Percentiles rank a stretch among this genome's conserved stretches.
Evolutionary conservation across 2,888 invertebrate genomes (phyloP).

Genomic region (Dicranocentrus wangi): DNA sequence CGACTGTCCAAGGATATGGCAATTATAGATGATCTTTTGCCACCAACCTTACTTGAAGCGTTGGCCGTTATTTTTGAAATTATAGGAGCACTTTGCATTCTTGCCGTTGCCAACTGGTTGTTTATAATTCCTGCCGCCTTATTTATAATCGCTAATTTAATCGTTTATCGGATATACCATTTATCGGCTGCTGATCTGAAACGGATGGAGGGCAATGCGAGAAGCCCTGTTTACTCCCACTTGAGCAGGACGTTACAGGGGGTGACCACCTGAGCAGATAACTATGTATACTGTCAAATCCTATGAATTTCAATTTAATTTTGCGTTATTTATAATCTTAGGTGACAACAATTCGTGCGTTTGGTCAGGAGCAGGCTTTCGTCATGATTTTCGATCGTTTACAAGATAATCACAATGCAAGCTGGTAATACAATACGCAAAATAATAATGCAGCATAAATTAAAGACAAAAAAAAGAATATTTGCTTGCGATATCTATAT

Average conservation of each 20-base stretch:
- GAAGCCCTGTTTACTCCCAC: constrained; percentile 95
- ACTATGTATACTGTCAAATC: too few species aligned
- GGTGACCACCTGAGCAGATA: too few species aligned
- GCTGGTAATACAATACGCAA: too few species aligned
- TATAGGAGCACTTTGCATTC: constrained; percentile 29
- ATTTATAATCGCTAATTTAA: not conserved
- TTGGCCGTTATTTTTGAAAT: constrained; percentile 52
- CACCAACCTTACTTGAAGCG: constrained; percentile 63
- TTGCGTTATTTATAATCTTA: too few species aligned
- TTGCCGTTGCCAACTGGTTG: constrained; percentile 24
- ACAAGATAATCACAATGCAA: constrained; percentile 87
- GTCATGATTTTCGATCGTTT: constrained; percentile 83
- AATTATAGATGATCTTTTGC: constrained; percentile 67
- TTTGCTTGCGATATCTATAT: not conserved
- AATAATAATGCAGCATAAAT: too few species aligned
- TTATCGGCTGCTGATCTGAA: constrained; percentile 42
- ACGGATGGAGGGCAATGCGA: constrained; percentile 76
- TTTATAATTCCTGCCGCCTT: constrained; percentile 31
- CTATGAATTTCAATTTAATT: too few species aligned
- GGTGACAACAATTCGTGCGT: constrained; percentile 92
- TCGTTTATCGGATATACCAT: constrained; percentile 44
- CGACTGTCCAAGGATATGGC: constrained; percentile 69
- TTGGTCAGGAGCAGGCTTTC: constrained; percentile 86
- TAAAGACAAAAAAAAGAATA: too few species aligned
- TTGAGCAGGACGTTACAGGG: constrained; percentile 91